These are phyloP conservation scores for Pardalotus punctatus DNA, from an alignment of 2,113 vertebrate species.

Conservation along the genomic window DNA sequence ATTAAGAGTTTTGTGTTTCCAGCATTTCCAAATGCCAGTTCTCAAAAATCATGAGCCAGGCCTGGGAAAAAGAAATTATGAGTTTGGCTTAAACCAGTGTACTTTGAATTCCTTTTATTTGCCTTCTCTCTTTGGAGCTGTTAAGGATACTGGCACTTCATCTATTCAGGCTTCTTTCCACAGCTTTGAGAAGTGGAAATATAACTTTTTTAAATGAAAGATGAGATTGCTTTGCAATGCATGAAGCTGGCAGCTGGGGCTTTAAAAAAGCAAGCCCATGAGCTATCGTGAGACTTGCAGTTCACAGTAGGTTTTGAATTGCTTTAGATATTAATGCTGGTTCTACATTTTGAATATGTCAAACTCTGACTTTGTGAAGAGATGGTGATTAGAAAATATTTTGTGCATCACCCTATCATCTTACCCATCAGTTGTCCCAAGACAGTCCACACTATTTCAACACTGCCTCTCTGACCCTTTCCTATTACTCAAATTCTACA, in stretches of 20 bases:
- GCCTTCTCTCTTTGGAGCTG: slow-evolving; percentile 22
- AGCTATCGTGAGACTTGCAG: neutral
- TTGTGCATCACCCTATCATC: neutral
- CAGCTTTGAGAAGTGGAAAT: slow-evolving; percentile 6
- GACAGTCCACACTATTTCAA: neutral
- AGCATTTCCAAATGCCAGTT: neutral
- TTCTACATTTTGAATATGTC: neutral
- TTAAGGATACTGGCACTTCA: slow-evolving; percentile 27
- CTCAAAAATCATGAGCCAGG: slow-evolving; percentile 10
- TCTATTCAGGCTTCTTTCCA: slow-evolving; percentile 20
- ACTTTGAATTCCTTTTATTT: slow-evolving; percentile 37
- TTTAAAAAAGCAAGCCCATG: neutral
- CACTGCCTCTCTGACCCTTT: neutral
- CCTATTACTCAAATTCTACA: neutral
- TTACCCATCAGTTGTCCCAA: neutral
- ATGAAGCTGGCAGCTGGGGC: neutral
- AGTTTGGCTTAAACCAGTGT: slow-evolving; percentile 18
- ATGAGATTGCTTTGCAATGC: neutral
- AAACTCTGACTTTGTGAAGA: neutral
- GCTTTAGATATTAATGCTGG: neutral
- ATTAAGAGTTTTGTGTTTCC: slow-evolving; percentile 26
- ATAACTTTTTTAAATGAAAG: slow-evolving; percentile 17
- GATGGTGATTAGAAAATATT: neutral
- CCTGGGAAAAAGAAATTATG: slow-evolving; percentile 24
- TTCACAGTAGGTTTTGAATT: neutral